A percentile compares a stretch with the other conserved stretches of the same genome.
These are phyloP conservation scores for Leptosomus discolor DNA, from an alignment of 2,113 vertebrate species.

Conservation along the genomic window DNA sequence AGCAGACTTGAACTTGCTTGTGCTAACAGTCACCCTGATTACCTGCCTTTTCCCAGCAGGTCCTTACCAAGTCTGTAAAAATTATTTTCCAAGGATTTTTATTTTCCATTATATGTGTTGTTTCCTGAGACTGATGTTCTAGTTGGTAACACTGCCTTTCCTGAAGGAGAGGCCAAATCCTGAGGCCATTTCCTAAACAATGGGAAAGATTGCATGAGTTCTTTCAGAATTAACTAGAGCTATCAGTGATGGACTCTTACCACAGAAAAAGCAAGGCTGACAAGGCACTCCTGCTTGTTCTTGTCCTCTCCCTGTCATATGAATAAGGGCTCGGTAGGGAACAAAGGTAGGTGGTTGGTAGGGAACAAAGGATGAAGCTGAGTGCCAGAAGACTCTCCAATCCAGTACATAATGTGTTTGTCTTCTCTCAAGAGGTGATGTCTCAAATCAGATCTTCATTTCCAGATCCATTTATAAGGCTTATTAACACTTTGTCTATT, in stretches of 20 bases:
- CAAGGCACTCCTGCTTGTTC: not conserved
- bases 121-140: not conserved
- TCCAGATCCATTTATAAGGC: not conserved
- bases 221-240: not conserved
- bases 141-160: not conserved
- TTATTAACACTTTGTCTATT: not conserved
- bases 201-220: not conserved
- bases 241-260: not conserved
- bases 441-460: not conserved
- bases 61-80: not conserved
- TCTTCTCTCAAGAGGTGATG: not conserved
- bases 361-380: not conserved
- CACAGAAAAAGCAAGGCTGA: not conserved
- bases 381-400: not conserved
- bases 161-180: too few species aligned
- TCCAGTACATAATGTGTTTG: not conserved
- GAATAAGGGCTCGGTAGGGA: not conserved
- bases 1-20: not conserved
- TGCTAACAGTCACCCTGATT: not conserved
- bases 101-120: not conserved
- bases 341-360: too few species aligned
- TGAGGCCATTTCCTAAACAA: not conserved
- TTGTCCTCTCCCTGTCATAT: fast-evolving
- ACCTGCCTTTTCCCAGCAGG: not conserved
- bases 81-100: not conserved